Evolutionary conservation across 2,888 invertebrate species (phyloP), one percentile per base, ranked within the genome.

Genomic region (Mylabris sibirica): DNA sequence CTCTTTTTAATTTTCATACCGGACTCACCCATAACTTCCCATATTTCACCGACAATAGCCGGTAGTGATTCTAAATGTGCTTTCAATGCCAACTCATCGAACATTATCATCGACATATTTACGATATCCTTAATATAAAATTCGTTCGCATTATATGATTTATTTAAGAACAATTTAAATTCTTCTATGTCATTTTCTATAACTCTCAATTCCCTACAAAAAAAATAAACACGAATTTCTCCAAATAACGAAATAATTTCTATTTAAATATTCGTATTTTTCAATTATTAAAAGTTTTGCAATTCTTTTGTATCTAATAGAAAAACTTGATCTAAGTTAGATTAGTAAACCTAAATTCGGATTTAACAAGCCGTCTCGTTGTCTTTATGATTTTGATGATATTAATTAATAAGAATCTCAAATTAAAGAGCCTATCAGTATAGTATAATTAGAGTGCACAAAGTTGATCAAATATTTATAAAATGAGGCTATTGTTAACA

Each of bases 21-120:
- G 0, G 94, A 94, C 65, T 94, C 93, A 0, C 94, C 95, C 93
- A 95, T 93, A 76, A 93, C 90, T 5, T 93, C 92, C 93, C 93
- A 94, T 79, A 95, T 88, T 82, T 95, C 95, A 61, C 91, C 92
- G 0, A 95, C 87, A 26, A 95, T 93, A 60, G 92, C 92, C 0
- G 95, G 95, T 63, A 95, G 80, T 0, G 92, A 91, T 76, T 94
- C 91, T 74, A 95, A 89, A 80, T 94, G 93, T 70, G 91, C 90
- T 68, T 91, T 87, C 60, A 94, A 88, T 0, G 94, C 91, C 81
- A 95, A 87, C 81, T 95, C 94, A 75, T 95, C 94, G 59, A 93
- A 84, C 1, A 94, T 87, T 63, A 90, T 90, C 49, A 91, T 85
- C 0, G 90, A 89, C 67, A 92, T 89, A 67, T 89, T 90, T 0